These are phyloP conservation scores for Typhlomys cinereus DNA, from an alignment of 2,113 vertebrate genomes.

Conservation along the genomic window DNA sequence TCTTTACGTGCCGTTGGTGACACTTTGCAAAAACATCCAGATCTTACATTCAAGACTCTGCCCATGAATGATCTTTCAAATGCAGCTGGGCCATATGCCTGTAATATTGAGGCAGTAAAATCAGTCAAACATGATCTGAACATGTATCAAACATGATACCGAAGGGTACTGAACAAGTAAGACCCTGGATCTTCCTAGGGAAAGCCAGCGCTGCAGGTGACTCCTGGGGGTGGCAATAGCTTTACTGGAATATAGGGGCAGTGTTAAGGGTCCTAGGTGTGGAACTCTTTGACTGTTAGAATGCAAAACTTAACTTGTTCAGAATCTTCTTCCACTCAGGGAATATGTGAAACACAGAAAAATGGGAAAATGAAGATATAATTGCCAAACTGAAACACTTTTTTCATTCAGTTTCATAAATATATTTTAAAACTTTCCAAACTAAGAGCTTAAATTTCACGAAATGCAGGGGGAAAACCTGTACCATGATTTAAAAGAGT, in stretches of 20 bases:
- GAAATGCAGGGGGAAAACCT: neutral
- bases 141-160: too few relatives aligned
- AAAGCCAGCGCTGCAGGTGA: too few relatives aligned
- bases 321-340: neutral
- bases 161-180: too few relatives aligned
- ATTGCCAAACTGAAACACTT: conserved; percentile 20
- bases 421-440: neutral
- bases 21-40: neutral
- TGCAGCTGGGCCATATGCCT: neutral
- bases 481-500: neutral
- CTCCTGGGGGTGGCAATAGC: too few relatives aligned
- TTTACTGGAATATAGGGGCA: too few relatives aligned
- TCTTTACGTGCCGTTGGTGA: neutral
- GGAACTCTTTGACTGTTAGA: neutral
- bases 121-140: neutral
- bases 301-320: neutral
- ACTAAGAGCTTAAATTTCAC: neutral
- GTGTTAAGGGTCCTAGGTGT: too few relatives aligned
- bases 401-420: conserved; percentile 8
- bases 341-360: neutral
- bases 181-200: too few relatives aligned
- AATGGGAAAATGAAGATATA: neutral
- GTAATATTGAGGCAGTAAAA: neutral
- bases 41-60: neutral
- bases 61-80: neutral